Evolutionary conservation across 2,113 vertebrate genomes (phyloP), one percentile per base, ranked within the genome.

Genomic region (Uria lomvia): DNA sequence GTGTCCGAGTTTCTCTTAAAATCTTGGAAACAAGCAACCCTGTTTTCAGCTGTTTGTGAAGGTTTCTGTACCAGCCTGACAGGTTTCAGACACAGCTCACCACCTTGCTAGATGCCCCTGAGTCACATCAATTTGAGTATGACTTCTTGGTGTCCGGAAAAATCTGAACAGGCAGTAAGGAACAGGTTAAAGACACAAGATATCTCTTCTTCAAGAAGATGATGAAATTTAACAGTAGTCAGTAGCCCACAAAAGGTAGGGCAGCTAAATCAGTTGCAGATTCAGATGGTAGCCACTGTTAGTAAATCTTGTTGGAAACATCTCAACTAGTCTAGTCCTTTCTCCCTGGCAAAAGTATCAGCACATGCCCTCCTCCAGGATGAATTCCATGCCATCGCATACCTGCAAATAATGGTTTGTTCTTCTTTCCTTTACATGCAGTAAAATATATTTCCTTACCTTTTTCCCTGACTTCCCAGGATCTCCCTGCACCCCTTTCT

Each of bases 381-480:
- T 27, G 21, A 93, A 45, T 27, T 62, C 34, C 56, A 49, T 30
- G 52, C 32, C 42, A 50, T 3, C 63, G 30, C 13, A 70, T 21
- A 85, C 17, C 45, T 87, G 36, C 29, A 58, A 91, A 77, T n/a
- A 47, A 53, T 40, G 4, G 8, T 20, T 71, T 40, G 18, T 30
- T 55, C 18, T 56, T 91, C 26, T 91, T 81, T 63, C 14, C 91
- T 94, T 52, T 27, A 88, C 15, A 58, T n/a, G 15, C 1, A 7
- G 10, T 18, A 63, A 77, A 95, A 95, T 60, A 19, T 3, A 47
- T 40, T 53, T 75, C 19, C 29, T 96, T 96, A 97, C 97, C 97
- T 98, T 98, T 65, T 76, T 90, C 6, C 97, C 97, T 15, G 59
- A 2, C 4, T 90, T 65, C 8, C 97, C 98, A 11, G 83, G 68